phyloP scores from a whole-genome alignment of 2,797 vertebrate species.

The Chanos chanos region DNA sequence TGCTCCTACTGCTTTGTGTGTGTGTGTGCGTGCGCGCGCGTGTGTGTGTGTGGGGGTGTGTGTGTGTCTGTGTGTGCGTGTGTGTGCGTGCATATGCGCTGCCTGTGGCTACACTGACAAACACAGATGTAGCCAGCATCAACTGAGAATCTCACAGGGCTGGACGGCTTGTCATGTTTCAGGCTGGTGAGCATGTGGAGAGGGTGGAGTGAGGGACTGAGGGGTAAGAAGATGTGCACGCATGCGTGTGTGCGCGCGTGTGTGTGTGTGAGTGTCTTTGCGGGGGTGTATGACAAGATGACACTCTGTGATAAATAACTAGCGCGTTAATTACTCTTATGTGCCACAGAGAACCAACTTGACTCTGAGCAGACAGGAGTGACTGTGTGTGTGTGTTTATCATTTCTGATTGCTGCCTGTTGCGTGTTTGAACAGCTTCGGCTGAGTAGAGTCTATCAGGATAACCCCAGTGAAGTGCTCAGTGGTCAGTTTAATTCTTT shows the following conservation, averaged over 20 bases:
- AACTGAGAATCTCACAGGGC: conserved; percentile 64
- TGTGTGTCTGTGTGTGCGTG: conserved; percentile 13
- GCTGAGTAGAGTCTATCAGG: not conserved
- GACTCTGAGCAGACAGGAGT: conserved; percentile 39
- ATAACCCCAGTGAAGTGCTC: too few relatives aligned
- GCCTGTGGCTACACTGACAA: conserved; percentile 38
- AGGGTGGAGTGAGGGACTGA: not conserved
- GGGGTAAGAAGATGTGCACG: not conserved
- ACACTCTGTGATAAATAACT: conserved; percentile 67
- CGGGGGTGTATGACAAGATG: conserved; percentile 62
- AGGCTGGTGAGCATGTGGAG: conserved; percentile 58
- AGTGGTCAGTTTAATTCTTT: too few relatives aligned
- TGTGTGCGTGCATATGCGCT: conserved; percentile 15
- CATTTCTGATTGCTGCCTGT: too few relatives aligned
- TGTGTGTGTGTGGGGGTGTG: too few relatives aligned
- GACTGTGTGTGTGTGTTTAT: conserved; percentile 49
- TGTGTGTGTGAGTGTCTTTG: not conserved
- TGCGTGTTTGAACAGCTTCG: conserved; percentile 56
- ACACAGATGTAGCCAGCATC: conserved; percentile 63
- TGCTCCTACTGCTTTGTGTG: too few relatives aligned
- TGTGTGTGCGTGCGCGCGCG: too few relatives aligned
- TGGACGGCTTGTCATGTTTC: conserved; percentile 66
- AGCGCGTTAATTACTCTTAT: conserved; percentile 70
- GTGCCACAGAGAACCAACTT: conserved; percentile 64
- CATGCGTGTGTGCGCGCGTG: too few relatives aligned